phyloP scores from a whole-genome alignment of 2,797 vertebrate species.

The Miichthys miiuy region DNA sequence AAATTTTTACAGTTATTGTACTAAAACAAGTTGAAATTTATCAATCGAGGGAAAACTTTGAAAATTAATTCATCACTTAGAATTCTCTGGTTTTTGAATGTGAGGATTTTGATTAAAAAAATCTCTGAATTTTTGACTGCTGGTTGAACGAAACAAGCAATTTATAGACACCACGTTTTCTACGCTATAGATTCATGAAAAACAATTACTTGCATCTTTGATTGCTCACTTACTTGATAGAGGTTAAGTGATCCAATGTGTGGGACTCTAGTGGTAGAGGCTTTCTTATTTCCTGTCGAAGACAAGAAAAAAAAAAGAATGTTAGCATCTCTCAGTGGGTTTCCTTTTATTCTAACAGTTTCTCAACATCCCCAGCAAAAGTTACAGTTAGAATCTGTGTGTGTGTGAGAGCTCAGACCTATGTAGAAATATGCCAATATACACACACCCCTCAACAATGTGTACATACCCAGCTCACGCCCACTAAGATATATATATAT shows the following conservation, averaged over 20 bases:
- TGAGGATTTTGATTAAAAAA: neutral
- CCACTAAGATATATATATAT: slow-evolving; percentile 4
- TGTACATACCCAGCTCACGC: slow-evolving; percentile 23
- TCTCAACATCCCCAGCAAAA: slow-evolving; percentile 1
- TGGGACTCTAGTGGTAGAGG: slow-evolving; percentile 83
- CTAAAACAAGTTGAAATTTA: no score
- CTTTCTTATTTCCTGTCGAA: slow-evolving; percentile 83
- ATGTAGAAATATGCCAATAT: slow-evolving; percentile 12
- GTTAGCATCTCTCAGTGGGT: slow-evolving; percentile 10
- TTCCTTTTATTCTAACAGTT: neutral
- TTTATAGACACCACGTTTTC: neutral
- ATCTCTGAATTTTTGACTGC: no score
- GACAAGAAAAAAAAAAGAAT: neutral
- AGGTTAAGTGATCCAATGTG: slow-evolving; percentile 88
- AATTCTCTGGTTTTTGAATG: neutral
- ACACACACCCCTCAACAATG: slow-evolving; percentile 10
- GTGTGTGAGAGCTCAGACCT: neutral
- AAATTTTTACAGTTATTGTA: neutral
- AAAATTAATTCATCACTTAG: neutral
- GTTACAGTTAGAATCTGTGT: neutral
- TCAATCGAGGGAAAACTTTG: no score
- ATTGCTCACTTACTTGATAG: slow-evolving; percentile 87
- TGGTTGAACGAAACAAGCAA: no score
- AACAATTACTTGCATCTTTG: neutral
- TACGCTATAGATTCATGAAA: neutral